Evolutionary conservation across 2,888 invertebrate genomes (phyloP), one percentile per base, ranked within the genome.

Genomic region (Eumacrocentrus americanus): DNA sequence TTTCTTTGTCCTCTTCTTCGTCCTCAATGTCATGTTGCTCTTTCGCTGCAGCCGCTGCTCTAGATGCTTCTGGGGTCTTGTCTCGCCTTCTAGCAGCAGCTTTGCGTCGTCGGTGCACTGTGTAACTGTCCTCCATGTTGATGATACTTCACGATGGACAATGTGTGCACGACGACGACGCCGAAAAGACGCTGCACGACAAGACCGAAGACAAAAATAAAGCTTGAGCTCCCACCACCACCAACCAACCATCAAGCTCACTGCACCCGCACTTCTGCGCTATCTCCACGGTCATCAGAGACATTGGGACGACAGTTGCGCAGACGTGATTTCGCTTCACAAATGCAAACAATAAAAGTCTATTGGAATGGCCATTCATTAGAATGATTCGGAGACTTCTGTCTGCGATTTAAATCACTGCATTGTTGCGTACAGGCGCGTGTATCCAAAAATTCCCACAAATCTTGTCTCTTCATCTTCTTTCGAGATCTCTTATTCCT

Each of bases 121-220:
- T 72, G 69, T 80, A 79, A 70, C 77, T 78, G 67, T 80, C 78
- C 71, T 80, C 79, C 78, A 81, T 46, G 12, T 29, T 25, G n/a
- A 37, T 29, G 51, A 44, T 12, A 14, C n/a, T 22, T 9, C 18
- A 47, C 47, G 34, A 37, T 44, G 20, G 25, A 50, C 53, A 52
- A 42, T 42, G 53, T 12, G 34, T n/a, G n/a, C n/a, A n/a, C n/a
- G n/a, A n/a, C n/a, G n/a, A 61, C 14, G 12, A 12, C 35, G 34
- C 34, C 44, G 12, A 51, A 42, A 53, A 53, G 50, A 29, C 47
- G 20, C 29, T 37, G 16, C n/a, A n/a, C 60, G 18, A 42, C 16
- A 25, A 20, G 51, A 55, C 55, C 46, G 56, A 40, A 62, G 75
- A 77, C 77, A 62, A 73, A 78, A 78, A 78, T 78, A 78, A 78